These are phyloP conservation scores for Notothenia coriiceps DNA, from an alignment of 2,113 vertebrate genomes.

Conservation along the genomic window DNA sequence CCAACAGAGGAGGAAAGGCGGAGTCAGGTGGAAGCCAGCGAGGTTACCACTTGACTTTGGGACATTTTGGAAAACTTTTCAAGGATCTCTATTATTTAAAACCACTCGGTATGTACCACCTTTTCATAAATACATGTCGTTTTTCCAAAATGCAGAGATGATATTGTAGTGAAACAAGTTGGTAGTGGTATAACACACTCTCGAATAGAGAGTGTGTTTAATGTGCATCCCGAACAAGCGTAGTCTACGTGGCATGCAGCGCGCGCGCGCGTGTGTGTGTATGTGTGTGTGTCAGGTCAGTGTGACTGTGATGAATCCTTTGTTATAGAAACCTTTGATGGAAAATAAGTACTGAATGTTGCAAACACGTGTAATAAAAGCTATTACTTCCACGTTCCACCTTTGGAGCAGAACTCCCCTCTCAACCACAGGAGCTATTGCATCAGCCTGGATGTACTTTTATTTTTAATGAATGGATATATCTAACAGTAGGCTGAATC, in stretches of 20 bases:
- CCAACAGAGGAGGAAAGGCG: conserved; percentile 57
- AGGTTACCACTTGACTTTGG: conserved; percentile 26
- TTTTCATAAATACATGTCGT: not conserved
- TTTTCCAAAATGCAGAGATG: fast-evolving
- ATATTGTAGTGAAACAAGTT: too few species aligned
- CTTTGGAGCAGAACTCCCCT: too few species aligned
- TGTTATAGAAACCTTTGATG: too few species aligned
- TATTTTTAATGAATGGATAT: not conserved
- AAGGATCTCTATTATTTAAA: not conserved
- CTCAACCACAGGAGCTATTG: conserved; percentile 5
- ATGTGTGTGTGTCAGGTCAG: not conserved
- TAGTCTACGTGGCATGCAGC: conserved; percentile 69
- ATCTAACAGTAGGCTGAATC: not conserved
- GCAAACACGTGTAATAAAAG: not conserved
- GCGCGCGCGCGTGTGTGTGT: not conserved
- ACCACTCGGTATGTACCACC: conserved; percentile 56
- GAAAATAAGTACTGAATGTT: not conserved
- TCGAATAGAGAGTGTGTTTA: not conserved
- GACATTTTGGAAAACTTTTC: conserved; percentile 18
- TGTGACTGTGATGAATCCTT: not conserved
- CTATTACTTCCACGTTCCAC: not conserved
- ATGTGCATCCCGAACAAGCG: conserved; percentile 31
- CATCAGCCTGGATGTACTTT: not conserved
- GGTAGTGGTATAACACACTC: too few species aligned
- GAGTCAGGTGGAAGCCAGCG: conserved; percentile 33